These are phyloP conservation scores for Acanthochromis polyacanthus DNA, from an alignment of 2,113 vertebrate species.

Conservation along the genomic window DNA sequence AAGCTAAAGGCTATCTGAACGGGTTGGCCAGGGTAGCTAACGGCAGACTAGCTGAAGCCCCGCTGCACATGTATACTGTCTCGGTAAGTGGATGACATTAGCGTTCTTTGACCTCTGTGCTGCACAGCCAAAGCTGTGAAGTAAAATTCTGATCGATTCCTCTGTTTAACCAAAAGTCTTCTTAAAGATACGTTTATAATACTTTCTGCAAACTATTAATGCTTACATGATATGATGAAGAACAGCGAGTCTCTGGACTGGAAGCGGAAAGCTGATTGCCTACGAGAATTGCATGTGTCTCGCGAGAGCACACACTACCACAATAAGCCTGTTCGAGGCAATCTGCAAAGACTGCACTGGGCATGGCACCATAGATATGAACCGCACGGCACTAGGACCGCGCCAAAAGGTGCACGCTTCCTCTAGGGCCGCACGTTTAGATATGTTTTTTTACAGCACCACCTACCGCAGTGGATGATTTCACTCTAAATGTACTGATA, in stretches of 20 bases:
- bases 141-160: neutral
- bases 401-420: too few species aligned
- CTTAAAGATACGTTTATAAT: neutral
- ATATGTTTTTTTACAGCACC: too few species aligned
- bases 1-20: neutral
- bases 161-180: accelerated
- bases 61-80: neutral
- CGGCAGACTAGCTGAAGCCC: slow-evolving; percentile 8
- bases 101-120: too few species aligned
- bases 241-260: slow-evolving; percentile 21
- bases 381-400: too few species aligned
- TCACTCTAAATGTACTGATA: too few species aligned
- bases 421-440: too few species aligned
- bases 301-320: neutral
- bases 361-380: too few species aligned
- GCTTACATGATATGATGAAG: slow-evolving; percentile 61
- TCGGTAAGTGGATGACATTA: too few species aligned
- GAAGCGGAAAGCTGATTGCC: slow-evolving; percentile 39
- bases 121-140: too few species aligned
- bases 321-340: too few species aligned
- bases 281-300: neutral
- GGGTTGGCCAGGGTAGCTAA: slow-evolving; percentile 23
- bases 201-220: neutral
- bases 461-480: too few species aligned
- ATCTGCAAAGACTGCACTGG: too few species aligned